phyloP scores from a whole-genome alignment of 2,888 invertebrate genomes.

The Diarsia mendica region DNA sequence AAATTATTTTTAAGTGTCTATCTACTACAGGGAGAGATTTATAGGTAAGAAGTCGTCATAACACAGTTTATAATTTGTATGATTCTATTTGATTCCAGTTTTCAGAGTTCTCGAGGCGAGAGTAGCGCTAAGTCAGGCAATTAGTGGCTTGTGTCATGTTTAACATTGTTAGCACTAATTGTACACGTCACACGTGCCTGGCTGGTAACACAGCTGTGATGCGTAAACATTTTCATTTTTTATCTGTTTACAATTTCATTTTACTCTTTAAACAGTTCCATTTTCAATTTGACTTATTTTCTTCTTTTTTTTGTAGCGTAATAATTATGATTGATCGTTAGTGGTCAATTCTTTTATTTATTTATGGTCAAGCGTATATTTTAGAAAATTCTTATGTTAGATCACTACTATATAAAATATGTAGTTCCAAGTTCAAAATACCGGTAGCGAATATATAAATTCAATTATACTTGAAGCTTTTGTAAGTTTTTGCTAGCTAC shows the following conservation, averaged over 20 bases:
- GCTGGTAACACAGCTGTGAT: slow-evolving; percentile 20
- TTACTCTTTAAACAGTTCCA: neutral
- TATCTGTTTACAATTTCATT: slow-evolving; percentile 9
- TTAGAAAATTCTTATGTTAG: too few species aligned
- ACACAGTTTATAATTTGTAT: neutral
- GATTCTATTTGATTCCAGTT: slow-evolving; percentile 35
- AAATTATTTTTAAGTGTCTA: neutral
- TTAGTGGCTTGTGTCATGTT: slow-evolving; percentile 49
- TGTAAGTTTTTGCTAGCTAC: slow-evolving; percentile 12
- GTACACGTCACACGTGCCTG: slow-evolving; percentile 15
- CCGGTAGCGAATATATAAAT: slow-evolving; percentile 1
- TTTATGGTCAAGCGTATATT: too few species aligned
- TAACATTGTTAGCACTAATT: slow-evolving; percentile 46
- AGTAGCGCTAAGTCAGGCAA: slow-evolving; percentile 33
- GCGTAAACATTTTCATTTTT: slow-evolving; percentile 24
- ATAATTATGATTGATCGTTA: too few species aligned
- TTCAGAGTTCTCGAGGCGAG: slow-evolving; percentile 39
- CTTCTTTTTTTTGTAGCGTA: too few species aligned
- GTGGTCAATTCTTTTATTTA: neutral
- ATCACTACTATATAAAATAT: too few species aligned
- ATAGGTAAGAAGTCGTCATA: neutral
- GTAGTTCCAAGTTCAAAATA: slow-evolving; percentile 6
- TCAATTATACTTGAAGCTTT: slow-evolving; percentile 25
- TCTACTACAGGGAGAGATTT: neutral
- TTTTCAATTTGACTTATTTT: neutral